Percentiles rank a stretch among this genome's conserved stretches.
Conservation (phyloP, 1,140 invertebrate species). For the Drosophila prosaltans region DNA sequence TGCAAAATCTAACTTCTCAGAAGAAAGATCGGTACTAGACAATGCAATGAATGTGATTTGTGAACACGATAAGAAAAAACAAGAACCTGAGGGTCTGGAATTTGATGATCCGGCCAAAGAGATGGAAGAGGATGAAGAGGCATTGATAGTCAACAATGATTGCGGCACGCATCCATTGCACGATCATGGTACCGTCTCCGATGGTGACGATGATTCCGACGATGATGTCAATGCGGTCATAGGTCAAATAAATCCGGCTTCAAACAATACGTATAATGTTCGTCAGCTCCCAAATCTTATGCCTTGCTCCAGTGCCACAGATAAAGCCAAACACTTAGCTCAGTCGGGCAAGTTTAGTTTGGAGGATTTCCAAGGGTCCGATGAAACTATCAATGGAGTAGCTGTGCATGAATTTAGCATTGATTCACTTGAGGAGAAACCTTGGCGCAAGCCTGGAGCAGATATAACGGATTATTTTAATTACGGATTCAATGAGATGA, state of each 20-base stretch:
- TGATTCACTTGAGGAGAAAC: constrained; percentile 97
- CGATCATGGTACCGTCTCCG: constrained; percentile 65
- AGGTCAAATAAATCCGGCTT: constrained; percentile 91
- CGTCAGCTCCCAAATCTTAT: constrained; percentile 86
- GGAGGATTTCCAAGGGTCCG: constrained; percentile 93
- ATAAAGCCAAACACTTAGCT: constrained; percentile 85
- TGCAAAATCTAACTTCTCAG: constrained; percentile 41
- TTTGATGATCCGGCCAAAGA: constrained; percentile 80
- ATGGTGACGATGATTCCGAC: constrained; percentile 87
- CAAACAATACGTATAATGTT: constrained; percentile 83
- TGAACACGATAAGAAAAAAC: constrained; percentile 52
- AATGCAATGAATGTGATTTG: background rate
- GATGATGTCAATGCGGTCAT: constrained; percentile 94
- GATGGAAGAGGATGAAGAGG: constrained; percentile 81
- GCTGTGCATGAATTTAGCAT: constrained; percentile 96
- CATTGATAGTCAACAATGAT: constrained; percentile 51
- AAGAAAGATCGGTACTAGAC: background rate
- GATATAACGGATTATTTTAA: constrained; percentile 99
- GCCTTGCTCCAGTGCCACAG: constrained; percentile 84
- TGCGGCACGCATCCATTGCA: constrained; percentile 29
- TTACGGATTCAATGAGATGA: constrained; percentile 99
- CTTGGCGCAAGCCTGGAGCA: constrained; percentile 99
- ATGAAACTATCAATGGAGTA: constrained; percentile 93
- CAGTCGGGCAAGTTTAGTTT: constrained; percentile 92
- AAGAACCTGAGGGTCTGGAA: constrained; percentile 46